phyloP scores from a whole-genome alignment of 1,140 invertebrate species.

The Andrena cerasifolii region DNA sequence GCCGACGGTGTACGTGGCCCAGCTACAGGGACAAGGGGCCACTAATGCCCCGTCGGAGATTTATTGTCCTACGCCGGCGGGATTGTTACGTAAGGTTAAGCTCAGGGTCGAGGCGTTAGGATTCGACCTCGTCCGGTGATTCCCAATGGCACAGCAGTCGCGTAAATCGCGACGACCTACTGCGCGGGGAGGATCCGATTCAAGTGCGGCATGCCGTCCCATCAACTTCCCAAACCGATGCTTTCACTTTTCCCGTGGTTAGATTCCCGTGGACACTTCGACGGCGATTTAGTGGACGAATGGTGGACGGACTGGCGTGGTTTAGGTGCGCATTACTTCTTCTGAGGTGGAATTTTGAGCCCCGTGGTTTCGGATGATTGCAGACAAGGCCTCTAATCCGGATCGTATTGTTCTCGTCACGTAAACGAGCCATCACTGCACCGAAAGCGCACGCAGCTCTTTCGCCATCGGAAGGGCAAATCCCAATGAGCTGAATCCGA shows the following conservation, averaged over 20 bases:
- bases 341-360: too few species aligned
- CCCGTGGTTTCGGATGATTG: too few species aligned
- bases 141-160: constrained; percentile 28
- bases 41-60: constrained; percentile 66
- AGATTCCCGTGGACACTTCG: too few species aligned
- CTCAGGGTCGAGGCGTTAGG: constrained; percentile 59
- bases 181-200: constrained; percentile 6
- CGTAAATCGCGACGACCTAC: constrained; percentile 51
- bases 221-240: constrained; percentile 3
- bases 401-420: too few species aligned
- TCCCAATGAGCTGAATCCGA: neutral
- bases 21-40: constrained; percentile 45
- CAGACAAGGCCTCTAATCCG: too few species aligned
- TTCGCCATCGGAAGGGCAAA: neutral
- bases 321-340: too few species aligned
- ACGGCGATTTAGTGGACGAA: too few species aligned
- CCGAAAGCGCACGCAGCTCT: constrained; percentile 23
- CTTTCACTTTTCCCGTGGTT: constrained; percentile 23
- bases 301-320: too few species aligned
- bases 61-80: constrained; percentile 56
- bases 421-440: constrained; percentile 28
- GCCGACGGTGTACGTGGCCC: neutral
- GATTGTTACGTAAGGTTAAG: constrained; percentile 69
- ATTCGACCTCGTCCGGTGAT: constrained; percentile 46
- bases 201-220: neutral